Evolutionary conservation across 2,113 vertebrate species (phyloP), one percentile per base, ranked within the genome.

Genomic region (Planiliza haematocheilus): DNA sequence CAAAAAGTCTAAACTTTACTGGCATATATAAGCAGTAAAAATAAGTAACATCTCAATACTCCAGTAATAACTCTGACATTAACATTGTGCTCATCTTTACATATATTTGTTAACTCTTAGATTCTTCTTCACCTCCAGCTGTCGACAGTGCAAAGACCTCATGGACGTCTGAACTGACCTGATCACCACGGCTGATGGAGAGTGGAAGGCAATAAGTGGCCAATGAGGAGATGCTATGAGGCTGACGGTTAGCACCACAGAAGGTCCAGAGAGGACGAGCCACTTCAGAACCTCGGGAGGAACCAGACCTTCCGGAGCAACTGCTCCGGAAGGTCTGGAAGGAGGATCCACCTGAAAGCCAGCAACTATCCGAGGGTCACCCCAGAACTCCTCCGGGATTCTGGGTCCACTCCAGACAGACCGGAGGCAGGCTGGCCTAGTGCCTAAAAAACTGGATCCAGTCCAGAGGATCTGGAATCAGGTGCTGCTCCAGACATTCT

Each of bases 1-100:
- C 88, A 87, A 91, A 89, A 24, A 37, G 73, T 83, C 70, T 74
- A 66, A 79, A 77, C 39, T 71, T 79, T 60, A 83, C 60, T 84
- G 74, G 85, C 51, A 84, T 75, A 83, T 84, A 87, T 70, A 85
- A 84, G 82, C 79, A 88, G 88, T 89, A 87, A 88, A 92, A 93
- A 93, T 89, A 91, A 86, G 83, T 89, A 34, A 87, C 80, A 91
- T 89, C 85, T 90, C 85, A 86, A 87, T 84, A 90, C 90, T 92
- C 53, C 71, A 57, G 56, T 86, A 86, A 70, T 86, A 72, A 85
- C 75, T 76, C 82, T 82, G 21, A 90, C 79, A 87, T 79, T 87
- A 67, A 89, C 84, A 84, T 92, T 94, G 93, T 94, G 93, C 91
- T 94, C 89, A 83, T 92, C 73, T 84, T 88, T 83, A 88, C 83